Evolutionary conservation across 2,888 invertebrate genomes (phyloP).

Genomic region (Nephrotoma guestfalica): DNA sequence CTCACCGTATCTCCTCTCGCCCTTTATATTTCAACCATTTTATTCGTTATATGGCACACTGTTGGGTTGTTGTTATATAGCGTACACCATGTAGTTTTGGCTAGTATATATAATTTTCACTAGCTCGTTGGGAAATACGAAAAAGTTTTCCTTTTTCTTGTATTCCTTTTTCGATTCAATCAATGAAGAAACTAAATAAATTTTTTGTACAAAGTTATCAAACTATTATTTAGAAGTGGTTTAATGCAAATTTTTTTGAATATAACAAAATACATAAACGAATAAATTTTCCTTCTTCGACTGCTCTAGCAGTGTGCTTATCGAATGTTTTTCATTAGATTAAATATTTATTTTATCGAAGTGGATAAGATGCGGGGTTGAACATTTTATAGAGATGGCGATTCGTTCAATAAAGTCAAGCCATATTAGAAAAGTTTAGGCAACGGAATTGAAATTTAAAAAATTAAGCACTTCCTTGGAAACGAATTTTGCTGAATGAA

Average conservation of each 20-base stretch:
- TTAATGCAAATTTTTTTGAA: background rate
- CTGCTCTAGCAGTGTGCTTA: too few relatives aligned
- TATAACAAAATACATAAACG: too few relatives aligned
- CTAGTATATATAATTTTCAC: background rate
- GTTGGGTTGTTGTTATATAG: background rate
- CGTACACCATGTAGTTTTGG: background rate
- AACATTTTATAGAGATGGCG: too few relatives aligned
- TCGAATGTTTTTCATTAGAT: too few relatives aligned
- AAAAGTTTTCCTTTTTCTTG: background rate
- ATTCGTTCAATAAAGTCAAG: too few relatives aligned
- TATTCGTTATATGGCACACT: background rate
- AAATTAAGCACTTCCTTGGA: too few relatives aligned
- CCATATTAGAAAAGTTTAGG: too few relatives aligned
- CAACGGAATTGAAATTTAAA: too few relatives aligned
- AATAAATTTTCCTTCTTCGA: too few relatives aligned
- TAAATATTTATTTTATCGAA: too few relatives aligned
- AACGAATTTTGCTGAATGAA: too few relatives aligned
- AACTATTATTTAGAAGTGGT: background rate
- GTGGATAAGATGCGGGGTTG: too few relatives aligned
- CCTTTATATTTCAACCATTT: background rate
- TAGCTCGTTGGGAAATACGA: background rate
- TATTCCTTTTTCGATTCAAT: background rate
- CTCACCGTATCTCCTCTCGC: background rate
- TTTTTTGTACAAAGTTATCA: background rate
- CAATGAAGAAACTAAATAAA: background rate